phyloP scores from a whole-genome alignment of 2,113 vertebrate species.

The Cairina moschata region DNA sequence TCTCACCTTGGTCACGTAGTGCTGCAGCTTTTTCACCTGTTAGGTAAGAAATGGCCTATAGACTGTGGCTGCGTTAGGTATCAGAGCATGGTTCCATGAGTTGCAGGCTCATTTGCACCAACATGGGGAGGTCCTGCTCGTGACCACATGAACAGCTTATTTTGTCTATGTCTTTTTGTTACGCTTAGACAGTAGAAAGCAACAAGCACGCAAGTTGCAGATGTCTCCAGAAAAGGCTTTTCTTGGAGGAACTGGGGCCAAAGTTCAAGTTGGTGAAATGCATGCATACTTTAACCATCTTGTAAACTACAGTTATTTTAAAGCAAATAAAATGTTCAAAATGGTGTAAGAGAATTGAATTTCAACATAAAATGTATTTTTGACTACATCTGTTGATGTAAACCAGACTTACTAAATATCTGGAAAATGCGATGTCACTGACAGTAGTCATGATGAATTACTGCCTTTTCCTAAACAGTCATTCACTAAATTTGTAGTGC shows the following conservation, averaged over 20 bases:
- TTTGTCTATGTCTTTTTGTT: neutral
- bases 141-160: accelerated
- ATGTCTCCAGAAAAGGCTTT: neutral
- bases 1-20: neutral
- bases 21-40: neutral
- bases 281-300: neutral
- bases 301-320: too few species aligned
- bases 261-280: neutral
- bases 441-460: too few species aligned
- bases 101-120: neutral
- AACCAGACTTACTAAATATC: too few species aligned
- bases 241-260: neutral
- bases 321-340: too few species aligned
- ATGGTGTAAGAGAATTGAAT: too few species aligned
- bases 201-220: neutral
- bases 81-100: neutral
- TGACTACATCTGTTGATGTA: too few species aligned
- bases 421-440: too few species aligned
- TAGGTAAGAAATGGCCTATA: neutral
- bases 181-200: neutral
- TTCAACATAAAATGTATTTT: too few species aligned
- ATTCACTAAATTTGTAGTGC: too few species aligned
- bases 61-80: neutral
- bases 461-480: too few species aligned
- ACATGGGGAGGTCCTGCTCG: neutral